Conservation (phyloP, 2,113 vertebrate genomes). For the Elgaria multicarinata region DNA sequence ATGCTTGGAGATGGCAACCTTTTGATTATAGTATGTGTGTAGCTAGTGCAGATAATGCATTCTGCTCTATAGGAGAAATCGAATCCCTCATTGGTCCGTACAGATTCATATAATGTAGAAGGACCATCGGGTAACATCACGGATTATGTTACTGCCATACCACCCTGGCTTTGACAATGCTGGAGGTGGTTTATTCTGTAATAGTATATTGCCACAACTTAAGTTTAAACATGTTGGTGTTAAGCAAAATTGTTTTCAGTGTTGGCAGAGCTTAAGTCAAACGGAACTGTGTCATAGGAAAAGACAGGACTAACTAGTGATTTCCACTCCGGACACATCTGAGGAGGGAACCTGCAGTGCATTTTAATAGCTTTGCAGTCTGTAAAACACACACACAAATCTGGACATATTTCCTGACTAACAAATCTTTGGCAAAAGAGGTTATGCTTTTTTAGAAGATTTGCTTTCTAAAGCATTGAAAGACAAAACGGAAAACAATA, state of each 20-base stretch:
- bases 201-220: not conserved
- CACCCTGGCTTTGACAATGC: not conserved
- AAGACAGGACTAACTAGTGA: not conserved
- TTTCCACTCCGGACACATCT: constrained; percentile 28
- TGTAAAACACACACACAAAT: not conserved
- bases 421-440: not conserved
- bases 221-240: constrained; percentile 7
- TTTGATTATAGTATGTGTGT: not conserved
- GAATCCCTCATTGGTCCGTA: not conserved
- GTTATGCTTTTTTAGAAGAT: not conserved
- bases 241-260: not conserved
- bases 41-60: not conserved
- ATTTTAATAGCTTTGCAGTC: not conserved
- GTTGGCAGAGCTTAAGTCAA: not conserved
- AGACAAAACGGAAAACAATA: constrained; percentile 2
- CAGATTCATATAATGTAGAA: not conserved
- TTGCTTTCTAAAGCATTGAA: constrained; percentile 2
- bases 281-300: not conserved
- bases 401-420: constrained; percentile 8
- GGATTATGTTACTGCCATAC: not conserved
- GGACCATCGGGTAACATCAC: not conserved
- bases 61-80: not conserved
- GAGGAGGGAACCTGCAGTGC: constrained; percentile 4
- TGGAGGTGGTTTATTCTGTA: not conserved
- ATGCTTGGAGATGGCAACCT: not conserved